Base-by-base conservation (phyloP, 1,140 invertebrate species). In the Chrysoperla carnea region DNA sequence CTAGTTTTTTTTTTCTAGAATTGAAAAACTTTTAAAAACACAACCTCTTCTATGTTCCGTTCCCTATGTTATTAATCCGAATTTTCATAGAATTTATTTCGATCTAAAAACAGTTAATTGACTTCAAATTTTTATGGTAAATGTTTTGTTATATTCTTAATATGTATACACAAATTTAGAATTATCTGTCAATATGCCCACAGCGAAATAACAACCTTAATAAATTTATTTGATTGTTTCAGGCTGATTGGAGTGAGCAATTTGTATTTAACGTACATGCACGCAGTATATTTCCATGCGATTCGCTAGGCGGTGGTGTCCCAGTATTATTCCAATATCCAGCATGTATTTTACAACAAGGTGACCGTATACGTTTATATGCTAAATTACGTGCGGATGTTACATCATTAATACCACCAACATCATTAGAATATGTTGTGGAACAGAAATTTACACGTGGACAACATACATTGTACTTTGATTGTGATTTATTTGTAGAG, bases 261-360 rank as follows among this genome's bases (percentile, higher is more conserved):
- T 87, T 81, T 51, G 78, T 82, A 6, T 75, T 87, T 52, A 85
- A 84, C 54, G 81, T 87, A 0, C 76, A 83, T 55, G 79, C 80
- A 0, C 69, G 75, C 7, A 84, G 80, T 38, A 78, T 87, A 42
- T 79, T 85, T 49, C 82, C 81, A 0, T 87, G 83, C 52, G 80
- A 81, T 48, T 64, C 69, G 39, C 71, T 74, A 48, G 65, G 63
- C 1, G 72, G 72, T 0, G 76, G 76, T 0, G 70, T 85, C 5
- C 67, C 75, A 0, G 82, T 84, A 6, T 66, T 85, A 1, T 84
- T 84, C 54, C 74, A 86, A 56, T 87, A 87, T 60, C 84, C 84
- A 0, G 70, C 74, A 6, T 87, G 84, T 55, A 79, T 82, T 41
- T 63, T 85, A 42, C 70, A 76, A 35, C 66, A 67, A 9, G 78